Conservation (phyloP, 2,888 invertebrate genomes). For the Saturnia japonica region DNA sequence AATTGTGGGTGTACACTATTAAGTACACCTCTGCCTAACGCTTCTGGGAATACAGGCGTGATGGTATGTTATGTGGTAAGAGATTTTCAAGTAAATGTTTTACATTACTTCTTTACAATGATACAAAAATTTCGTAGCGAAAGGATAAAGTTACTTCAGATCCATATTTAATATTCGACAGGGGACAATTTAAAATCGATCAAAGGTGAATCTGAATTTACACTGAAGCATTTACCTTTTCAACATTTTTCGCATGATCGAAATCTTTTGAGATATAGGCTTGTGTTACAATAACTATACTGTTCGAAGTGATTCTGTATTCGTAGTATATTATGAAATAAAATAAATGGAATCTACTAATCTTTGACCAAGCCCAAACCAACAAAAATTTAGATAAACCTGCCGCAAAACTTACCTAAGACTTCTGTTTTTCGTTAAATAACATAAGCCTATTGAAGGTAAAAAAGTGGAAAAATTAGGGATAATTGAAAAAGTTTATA, state of each 20-base stretch:
- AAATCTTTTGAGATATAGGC: background rate
- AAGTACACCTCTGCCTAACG: no score
- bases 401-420: background rate
- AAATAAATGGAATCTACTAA: background rate
- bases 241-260: constrained; percentile 17
- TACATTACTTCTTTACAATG: background rate
- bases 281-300: background rate
- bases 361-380: background rate
- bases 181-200: constrained; percentile 30
- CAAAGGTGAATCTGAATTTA: constrained; percentile 28
- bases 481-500: no score
- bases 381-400: background rate
- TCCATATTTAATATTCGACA: constrained; percentile 19
- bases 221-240: constrained; percentile 31
- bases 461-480: background rate
- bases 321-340: no score
- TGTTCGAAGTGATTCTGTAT: background rate
- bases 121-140: background rate
- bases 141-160: background rate
- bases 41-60: no score
- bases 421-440: background rate
- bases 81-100: background rate
- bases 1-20: no score
- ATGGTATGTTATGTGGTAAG: no score
- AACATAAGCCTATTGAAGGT: background rate